Conservation (phyloP, 2,888 invertebrate genomes). For the Rhaphigaster nebulosa region DNA sequence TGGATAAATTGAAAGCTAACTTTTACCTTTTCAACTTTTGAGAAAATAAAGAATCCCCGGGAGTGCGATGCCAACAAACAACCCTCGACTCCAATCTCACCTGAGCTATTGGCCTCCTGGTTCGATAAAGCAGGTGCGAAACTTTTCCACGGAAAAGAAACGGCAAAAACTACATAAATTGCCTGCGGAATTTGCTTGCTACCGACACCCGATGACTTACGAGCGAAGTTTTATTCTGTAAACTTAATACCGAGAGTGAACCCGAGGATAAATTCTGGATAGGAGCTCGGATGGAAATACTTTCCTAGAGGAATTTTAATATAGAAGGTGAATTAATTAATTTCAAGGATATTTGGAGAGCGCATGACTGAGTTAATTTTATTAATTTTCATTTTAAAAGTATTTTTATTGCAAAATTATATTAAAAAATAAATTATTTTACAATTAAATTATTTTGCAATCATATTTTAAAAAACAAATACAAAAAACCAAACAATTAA, state of each 20-base stretch:
- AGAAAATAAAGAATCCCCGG: neutral
- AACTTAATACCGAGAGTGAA: conserved; percentile 19
- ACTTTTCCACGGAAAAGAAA: neutral
- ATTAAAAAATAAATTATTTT: no score
- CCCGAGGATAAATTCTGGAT: neutral
- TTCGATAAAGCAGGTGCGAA: neutral
- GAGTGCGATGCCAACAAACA: neutral
- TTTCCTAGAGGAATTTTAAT: neutral
- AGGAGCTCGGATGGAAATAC: no score
- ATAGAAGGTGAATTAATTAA: neutral
- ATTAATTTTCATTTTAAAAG: no score
- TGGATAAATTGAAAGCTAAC: no score
- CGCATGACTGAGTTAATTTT: no score
- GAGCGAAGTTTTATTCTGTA: conserved; percentile 29
- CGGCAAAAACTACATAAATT: neutral
- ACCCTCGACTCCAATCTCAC: neutral
- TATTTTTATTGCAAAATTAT: no score
- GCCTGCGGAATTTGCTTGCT: conserved; percentile 1
- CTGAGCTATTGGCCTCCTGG: neutral
- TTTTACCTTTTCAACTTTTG: neutral
- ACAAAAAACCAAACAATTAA: no score
- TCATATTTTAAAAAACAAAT: no score
- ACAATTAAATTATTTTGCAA: no score
- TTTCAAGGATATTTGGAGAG: no score
- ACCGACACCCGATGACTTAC: conserved; percentile 24